Percentiles rank a stretch among this genome's conserved stretches.
Conservation (phyloP, 2,888 invertebrate genomes). For the Amorpha juglandis region DNA sequence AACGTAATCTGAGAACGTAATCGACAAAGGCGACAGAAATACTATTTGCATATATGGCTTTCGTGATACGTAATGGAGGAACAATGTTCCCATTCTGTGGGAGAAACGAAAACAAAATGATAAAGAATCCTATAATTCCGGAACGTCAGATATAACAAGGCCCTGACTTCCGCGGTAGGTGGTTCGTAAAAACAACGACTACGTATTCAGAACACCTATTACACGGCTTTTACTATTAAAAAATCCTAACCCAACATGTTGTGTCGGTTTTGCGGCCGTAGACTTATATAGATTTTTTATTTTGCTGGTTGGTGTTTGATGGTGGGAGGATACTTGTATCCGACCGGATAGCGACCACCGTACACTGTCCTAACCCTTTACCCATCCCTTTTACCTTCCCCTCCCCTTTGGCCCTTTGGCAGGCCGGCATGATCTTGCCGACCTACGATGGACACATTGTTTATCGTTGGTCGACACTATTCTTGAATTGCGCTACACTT, state of each 20-base stretch:
- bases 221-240: conserved; percentile 1
- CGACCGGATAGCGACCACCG: too few species aligned
- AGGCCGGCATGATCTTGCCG: too few species aligned
- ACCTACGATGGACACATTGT: too few species aligned
- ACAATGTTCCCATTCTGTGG: conserved; percentile 5
- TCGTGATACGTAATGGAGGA: conserved; percentile 5
- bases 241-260: conserved; percentile 7
- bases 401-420: too few species aligned
- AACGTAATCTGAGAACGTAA: background rate
- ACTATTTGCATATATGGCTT: conserved; percentile 8
- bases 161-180: conserved; percentile 6
- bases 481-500: too few species aligned
- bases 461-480: too few species aligned
- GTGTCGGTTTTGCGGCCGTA: background rate
- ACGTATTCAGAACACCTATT: background rate
- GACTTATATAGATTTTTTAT: background rate
- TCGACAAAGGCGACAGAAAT: conserved; percentile 10
- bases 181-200: conserved; percentile 5
- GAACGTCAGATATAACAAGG: conserved; percentile 14
- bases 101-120: conserved; percentile 10
- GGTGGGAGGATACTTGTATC: too few species aligned
- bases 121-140: conserved; percentile 13
- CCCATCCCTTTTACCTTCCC: too few species aligned
- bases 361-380: too few species aligned
- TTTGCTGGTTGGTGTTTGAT: too few species aligned